Percentiles rank a stretch among this genome's conserved stretches.
Evolutionary conservation across 2,888 invertebrate species (phyloP).

Genomic region (Cyclophora albipunctata): DNA sequence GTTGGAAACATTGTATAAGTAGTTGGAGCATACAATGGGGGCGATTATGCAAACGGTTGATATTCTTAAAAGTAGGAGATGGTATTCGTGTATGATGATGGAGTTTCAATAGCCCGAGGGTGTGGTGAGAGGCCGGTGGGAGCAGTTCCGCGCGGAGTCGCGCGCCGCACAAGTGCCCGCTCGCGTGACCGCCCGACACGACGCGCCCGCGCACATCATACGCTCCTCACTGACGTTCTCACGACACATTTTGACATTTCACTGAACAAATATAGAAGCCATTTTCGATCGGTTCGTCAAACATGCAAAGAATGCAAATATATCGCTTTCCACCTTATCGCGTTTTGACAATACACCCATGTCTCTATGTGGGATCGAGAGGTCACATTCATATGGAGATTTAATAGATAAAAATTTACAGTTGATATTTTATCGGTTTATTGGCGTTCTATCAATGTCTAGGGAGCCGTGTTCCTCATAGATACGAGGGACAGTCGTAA

Average conservation of each 20-base stretch:
- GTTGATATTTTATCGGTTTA: conserved; percentile 32
- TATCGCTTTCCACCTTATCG: conserved; percentile 29
- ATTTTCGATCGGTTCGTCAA: conserved; percentile 52
- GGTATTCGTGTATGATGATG: conserved; percentile 22
- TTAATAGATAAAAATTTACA: conserved; percentile 36
- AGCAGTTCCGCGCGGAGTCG: conserved; percentile 19
- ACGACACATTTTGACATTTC: conserved; percentile 72
- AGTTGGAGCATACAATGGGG: no score
- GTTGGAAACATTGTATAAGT: no score
- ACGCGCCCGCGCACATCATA: conserved; percentile 45
- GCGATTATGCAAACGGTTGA: conserved; percentile 4
- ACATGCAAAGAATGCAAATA: conserved; percentile 51
- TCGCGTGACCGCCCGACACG: conserved; percentile 64
- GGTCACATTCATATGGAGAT: conserved; percentile 37
- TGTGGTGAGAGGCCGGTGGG: conserved; percentile 33
- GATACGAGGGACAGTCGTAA: conserved; percentile 29
- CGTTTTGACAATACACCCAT: conserved; percentile 32
- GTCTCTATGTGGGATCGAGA: conserved; percentile 32
- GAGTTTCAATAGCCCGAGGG: conserved; percentile 45
- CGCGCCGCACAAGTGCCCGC: conserved; percentile 41
- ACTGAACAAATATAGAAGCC: conserved; percentile 68
- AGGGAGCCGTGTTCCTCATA: conserved; percentile 33
- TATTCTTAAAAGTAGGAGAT: conserved; percentile 6
- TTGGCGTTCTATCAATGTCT: conserved; percentile 36
- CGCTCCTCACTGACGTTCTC: conserved; percentile 53